Base-by-base conservation (phyloP, 2,113 vertebrate species). In the Colistium nudipinnis region DNA sequence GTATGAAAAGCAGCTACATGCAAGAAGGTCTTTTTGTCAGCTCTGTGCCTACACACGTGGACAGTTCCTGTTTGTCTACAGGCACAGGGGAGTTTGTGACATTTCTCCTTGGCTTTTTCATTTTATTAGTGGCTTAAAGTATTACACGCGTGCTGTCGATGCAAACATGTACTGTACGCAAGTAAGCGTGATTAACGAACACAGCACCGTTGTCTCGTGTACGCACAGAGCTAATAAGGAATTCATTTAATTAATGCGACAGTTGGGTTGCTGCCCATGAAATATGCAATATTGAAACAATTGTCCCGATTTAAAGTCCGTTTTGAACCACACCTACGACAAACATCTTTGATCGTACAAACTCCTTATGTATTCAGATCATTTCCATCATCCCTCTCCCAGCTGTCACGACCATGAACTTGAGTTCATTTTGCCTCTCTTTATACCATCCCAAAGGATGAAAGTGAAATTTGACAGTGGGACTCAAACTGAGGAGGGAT, bases 1-100 rank as follows among this genome's bases (percentile, higher is more conserved):
- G 67, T 68, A 56, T 65, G 44, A 76, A 77, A 71, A 77, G 35
- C 47, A 72, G 48, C 66, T 76, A 30, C 35, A 14, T 44, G 20
- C 60, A 28, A 69, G 30, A 79, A 74, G 33, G 54, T 38, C 44
- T 78, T 76, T 74, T 70, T 80, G 72, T 45, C 19, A 12, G 19
- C n/a, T 45, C n/a, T 2, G 22, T 22, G 43, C 43, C 9, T 20
- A n/a, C 19, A 5, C 4, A 22, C 43, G 22, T n/a, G 22, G 13
- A 14, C 12, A 25, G 43, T 10, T 24, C 20, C 11, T 27, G 14
- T 24, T 36, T 25, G 22, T 47, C 17, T 33, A 1, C 3, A 10
- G 14, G 25, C 53, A 13, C 11, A 19, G 36, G 17, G n/a, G n/a
- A n/a, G n/a, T 33, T 25, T 20, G n/a, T 54, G 12, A 20, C 47